Conservation (phyloP, 2,888 invertebrate species). For the Acrobasis repandana region DNA sequence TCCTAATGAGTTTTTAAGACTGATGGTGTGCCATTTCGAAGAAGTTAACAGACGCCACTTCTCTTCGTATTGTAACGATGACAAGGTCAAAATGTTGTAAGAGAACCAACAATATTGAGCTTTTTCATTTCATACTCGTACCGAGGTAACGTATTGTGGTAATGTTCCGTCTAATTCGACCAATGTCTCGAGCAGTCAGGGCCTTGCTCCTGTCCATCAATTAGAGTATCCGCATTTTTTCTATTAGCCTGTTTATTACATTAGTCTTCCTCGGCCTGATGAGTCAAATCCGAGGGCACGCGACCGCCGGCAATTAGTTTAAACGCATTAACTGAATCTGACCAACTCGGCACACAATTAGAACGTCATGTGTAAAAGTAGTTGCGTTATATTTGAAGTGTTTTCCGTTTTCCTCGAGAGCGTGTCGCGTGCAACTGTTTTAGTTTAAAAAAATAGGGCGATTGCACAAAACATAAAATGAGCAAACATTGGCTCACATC, state of each 20-base stretch:
- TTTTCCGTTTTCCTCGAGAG: constrained; percentile 39
- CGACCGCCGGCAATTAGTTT: constrained; percentile 54
- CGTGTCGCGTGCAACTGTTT: constrained; percentile 75
- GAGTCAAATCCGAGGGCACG: constrained; percentile 66
- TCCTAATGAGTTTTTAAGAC: constrained; percentile 56
- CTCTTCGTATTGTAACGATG: constrained; percentile 33
- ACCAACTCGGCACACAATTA: constrained; percentile 20
- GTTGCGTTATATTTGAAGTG: constrained; percentile 32
- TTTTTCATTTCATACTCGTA: constrained; percentile 29
- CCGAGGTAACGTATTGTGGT: constrained; percentile 5
- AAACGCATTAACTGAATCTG: constrained; percentile 46
- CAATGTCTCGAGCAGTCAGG: constrained; percentile 60
- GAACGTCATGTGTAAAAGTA: constrained; percentile 23
- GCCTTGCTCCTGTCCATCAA: constrained; percentile 70
- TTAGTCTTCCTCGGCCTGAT: constrained; percentile 64
- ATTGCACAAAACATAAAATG: constrained; percentile 79
- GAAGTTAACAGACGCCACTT: constrained; percentile 37
- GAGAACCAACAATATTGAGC: constrained; percentile 27
- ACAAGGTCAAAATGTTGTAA: constrained; percentile 43
- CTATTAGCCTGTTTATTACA: constrained; percentile 69
- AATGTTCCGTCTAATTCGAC: constrained; percentile 54
- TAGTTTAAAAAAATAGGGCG: constrained; percentile 80
- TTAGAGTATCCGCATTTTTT: constrained; percentile 79
- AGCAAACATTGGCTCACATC: constrained; percentile 71
- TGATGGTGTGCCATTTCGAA: constrained; percentile 51